Percentiles rank a stretch among this genome's conserved stretches.
phyloP scores from a whole-genome alignment of 2,797 vertebrate species.

The Carcharodon carcharias region DNA sequence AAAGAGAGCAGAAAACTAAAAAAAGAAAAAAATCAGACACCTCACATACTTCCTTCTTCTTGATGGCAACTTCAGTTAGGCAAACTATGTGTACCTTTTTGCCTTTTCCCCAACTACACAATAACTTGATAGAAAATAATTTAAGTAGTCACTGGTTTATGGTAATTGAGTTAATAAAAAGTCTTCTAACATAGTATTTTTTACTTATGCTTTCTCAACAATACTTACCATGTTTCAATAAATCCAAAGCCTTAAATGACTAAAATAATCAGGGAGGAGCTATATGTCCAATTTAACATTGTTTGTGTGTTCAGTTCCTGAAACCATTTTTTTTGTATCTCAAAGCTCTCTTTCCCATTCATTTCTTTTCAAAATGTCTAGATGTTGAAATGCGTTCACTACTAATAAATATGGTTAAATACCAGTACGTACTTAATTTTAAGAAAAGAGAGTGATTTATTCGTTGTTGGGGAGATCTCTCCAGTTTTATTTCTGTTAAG shows the following conservation, averaged over 20 bases:
- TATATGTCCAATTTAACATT: not conserved
- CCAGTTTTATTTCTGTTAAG: conserved; percentile 90
- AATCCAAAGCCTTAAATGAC: not conserved
- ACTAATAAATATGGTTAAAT: conserved; percentile 1
- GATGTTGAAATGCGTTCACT: not conserved
- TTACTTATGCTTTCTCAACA: not conserved
- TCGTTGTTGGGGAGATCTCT: conserved; percentile 78
- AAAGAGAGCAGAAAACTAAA: not conserved
- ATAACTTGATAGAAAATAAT: not conserved
- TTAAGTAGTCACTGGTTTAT: not conserved
- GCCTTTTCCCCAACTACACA: not conserved
- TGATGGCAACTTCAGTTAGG: not conserved
- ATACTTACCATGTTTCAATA: not conserved
- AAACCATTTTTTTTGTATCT: not conserved
- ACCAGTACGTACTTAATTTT: conserved; percentile 85
- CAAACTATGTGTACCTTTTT: not conserved
- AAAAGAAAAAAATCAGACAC: not conserved
- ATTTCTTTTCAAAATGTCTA: not conserved
- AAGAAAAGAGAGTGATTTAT: conserved; percentile 81
- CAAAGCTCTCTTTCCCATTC: not conserved
- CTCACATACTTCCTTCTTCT: not conserved
- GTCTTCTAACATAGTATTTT: not conserved
- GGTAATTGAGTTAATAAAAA: not conserved
- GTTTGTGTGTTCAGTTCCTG: not conserved
- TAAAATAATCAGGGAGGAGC: not conserved